A percentile compares a stretch with the other conserved stretches of the same genome.
Evolutionary conservation across 2,113 vertebrate species (phyloP).

Genomic region (Recurvirostra avosetta): DNA sequence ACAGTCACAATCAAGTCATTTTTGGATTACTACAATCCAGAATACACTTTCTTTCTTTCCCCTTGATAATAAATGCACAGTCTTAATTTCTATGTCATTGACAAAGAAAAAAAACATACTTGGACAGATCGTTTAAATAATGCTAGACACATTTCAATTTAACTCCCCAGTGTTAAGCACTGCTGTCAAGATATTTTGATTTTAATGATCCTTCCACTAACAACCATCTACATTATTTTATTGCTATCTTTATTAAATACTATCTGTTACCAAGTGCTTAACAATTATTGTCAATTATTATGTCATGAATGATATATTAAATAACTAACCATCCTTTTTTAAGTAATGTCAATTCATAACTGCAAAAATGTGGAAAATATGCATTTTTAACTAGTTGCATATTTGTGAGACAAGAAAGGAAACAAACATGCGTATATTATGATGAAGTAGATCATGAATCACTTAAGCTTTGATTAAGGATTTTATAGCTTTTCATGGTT

Average conservation of each 20-base stretch:
- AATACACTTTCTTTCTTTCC: background rate
- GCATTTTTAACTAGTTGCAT: background rate
- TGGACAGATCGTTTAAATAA: background rate
- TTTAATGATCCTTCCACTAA: background rate
- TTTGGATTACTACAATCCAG: background rate
- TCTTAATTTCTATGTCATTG: background rate
- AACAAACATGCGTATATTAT: background rate
- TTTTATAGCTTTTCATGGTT: background rate
- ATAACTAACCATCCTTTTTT: background rate
- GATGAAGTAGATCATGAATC: background rate
- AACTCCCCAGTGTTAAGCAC: background rate
- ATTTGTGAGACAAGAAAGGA: background rate
- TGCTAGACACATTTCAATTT: background rate
- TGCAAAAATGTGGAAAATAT: background rate
- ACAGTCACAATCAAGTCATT: background rate
- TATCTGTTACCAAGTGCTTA: background rate
- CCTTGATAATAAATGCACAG: background rate
- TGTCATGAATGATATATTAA: background rate
- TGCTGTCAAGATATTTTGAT: background rate
- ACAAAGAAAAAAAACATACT: background rate
- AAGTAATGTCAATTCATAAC: background rate
- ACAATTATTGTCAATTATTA: background rate
- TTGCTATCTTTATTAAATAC: background rate
- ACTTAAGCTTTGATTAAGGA: background rate
- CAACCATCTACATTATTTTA: background rate